Evolutionary conservation across 2,797 vertebrate genomes (phyloP).

Genomic region (Chanos chanos): DNA sequence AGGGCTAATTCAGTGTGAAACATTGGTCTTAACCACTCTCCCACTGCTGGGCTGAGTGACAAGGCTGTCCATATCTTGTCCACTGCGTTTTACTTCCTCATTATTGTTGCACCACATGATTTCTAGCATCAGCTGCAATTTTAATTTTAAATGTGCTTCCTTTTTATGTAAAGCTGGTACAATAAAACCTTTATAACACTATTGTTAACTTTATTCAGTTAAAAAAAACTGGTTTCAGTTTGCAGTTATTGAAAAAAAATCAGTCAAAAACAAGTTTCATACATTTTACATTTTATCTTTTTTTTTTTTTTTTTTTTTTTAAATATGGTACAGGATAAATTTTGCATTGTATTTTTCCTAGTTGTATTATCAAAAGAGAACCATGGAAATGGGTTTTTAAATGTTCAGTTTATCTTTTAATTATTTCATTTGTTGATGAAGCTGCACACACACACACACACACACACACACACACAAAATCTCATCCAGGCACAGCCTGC

Average conservation of each 20-base stretch:
- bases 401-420: slow-evolving; percentile 60
- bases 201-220: slow-evolving; percentile 2
- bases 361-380: slow-evolving; percentile 54
- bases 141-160: slow-evolving; percentile 33
- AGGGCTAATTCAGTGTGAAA: slow-evolving; percentile 34
- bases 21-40: slow-evolving; percentile 36
- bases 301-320: slow-evolving; percentile 48
- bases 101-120: slow-evolving; percentile 54
- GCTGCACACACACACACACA: slow-evolving; percentile 78
- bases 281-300: slow-evolving; percentile 38
- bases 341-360: slow-evolving; percentile 56
- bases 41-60: slow-evolving; percentile 41
- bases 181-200: slow-evolving; percentile 44
- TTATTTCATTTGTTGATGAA: slow-evolving; percentile 65
- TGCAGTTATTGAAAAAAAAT: slow-evolving; percentile 49
- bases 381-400: slow-evolving; percentile 57
- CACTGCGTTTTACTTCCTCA: slow-evolving; percentile 55
- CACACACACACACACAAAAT: too few species aligned
- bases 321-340: slow-evolving; percentile 64
- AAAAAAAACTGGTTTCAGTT: too few species aligned
- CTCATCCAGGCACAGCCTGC: slow-evolving; percentile 51
- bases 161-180: slow-evolving; percentile 47
- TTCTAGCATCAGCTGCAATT: slow-evolving; percentile 55
- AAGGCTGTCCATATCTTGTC: slow-evolving; percentile 53
- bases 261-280: slow-evolving; percentile 63